phyloP scores from a whole-genome alignment of 2,113 vertebrate genomes.

The Manacus vitellinus region DNA sequence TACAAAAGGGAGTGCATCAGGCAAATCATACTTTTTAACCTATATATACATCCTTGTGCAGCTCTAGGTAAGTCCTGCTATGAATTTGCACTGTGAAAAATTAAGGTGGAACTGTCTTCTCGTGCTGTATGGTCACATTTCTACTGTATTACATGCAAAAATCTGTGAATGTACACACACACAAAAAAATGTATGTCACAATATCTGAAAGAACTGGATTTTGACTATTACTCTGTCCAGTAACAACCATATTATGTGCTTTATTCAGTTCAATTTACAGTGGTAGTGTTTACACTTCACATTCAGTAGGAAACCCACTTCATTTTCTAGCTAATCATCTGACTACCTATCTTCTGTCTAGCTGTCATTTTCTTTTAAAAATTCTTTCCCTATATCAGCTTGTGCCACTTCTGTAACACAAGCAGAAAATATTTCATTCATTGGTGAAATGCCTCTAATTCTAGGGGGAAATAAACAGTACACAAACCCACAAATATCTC shows the following conservation, averaged over 20 bases:
- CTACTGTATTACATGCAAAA: neutral
- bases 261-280: neutral
- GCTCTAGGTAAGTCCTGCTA: neutral
- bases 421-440: neutral
- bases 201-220: neutral
- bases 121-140: neutral
- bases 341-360: neutral
- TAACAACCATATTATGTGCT: neutral
- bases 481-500: neutral
- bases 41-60: neutral
- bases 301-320: neutral
- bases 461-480: neutral
- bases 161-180: neutral
- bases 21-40: neutral
- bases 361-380: neutral
- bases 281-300: neutral
- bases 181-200: neutral
- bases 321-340: neutral
- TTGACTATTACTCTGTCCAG: neutral
- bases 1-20: neutral
- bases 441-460: neutral
- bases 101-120: neutral
- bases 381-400: neutral
- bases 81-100: neutral
- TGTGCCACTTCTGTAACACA: neutral